Conservation (phyloP, 1,140 invertebrate species). For the Pseudobourletiella spinata region DNA sequence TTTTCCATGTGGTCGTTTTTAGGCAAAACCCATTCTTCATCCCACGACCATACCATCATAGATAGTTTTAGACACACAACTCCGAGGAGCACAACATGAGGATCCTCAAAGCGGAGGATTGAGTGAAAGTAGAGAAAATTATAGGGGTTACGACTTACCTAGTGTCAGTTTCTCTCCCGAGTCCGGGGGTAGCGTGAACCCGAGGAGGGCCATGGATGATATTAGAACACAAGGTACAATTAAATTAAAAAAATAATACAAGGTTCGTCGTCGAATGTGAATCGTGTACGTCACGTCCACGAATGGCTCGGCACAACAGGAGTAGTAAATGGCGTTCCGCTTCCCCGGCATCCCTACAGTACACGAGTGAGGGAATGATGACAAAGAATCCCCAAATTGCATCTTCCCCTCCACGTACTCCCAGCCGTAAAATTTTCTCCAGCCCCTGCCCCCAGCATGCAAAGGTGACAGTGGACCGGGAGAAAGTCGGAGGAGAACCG, state of each 20-base stretch:
- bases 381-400: not conserved
- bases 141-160: slow-evolving; percentile 62
- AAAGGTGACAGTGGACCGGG: not conserved
- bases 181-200: slow-evolving; percentile 94
- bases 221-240: slow-evolving; percentile 83
- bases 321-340: slow-evolving; percentile 69
- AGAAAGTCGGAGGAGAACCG: too few species aligned
- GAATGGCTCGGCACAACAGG: slow-evolving; percentile 45
- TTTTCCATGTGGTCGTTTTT: too few species aligned
- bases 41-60: too few species aligned
- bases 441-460: not conserved
- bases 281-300: slow-evolving; percentile 95
- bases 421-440: not conserved
- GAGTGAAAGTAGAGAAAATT: not conserved
- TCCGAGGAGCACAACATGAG: not conserved
- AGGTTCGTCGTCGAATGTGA: slow-evolving; percentile 86
- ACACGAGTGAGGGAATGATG: not conserved
- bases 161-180: slow-evolving; percentile 97
- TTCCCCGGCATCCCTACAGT: slow-evolving; percentile 69
- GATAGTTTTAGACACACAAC: too few species aligned
- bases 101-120: not conserved
- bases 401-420: not conserved
- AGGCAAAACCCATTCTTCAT: too few species aligned
- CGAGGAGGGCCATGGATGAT: slow-evolving; percentile 93
- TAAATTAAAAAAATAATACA: slow-evolving; percentile 99